Evolutionary conservation across 2,888 invertebrate species (phyloP).

Genomic region (Sialis fuliginosa): DNA sequence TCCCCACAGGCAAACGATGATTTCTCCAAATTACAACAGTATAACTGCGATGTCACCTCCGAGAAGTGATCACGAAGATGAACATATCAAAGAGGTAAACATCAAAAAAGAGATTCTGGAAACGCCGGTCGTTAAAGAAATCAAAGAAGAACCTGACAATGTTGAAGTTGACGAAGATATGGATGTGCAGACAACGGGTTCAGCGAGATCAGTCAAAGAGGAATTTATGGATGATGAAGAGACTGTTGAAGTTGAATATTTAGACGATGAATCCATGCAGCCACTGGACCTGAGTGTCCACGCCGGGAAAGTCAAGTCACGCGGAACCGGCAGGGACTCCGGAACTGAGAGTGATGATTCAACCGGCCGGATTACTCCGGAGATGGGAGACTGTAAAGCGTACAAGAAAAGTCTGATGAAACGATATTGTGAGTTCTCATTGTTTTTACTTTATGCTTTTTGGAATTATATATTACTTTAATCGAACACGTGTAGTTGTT

Average conservation of each 20-base stretch:
- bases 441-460: conserved; percentile 2
- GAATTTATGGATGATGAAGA: conserved; percentile 28
- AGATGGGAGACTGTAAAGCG: conserved; percentile 37
- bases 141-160: conserved; percentile 24
- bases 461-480: neutral
- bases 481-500: neutral
- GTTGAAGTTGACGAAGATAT: conserved; percentile 18
- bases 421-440: conserved; percentile 73
- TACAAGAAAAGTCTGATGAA: conserved; percentile 89
- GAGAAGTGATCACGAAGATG: neutral
- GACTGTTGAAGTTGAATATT: conserved; percentile 25
- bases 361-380: conserved; percentile 35
- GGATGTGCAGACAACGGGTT: neutral
- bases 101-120: neutral
- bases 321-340: conserved; percentile 35
- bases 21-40: neutral
- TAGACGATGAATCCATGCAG: conserved; percentile 35
- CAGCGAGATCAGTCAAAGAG: neutral
- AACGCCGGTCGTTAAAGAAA: neutral
- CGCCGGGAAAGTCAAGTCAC: conserved; percentile 24
- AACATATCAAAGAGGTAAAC: too few species aligned
- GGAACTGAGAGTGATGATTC: conserved; percentile 71
- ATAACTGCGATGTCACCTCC: conserved; percentile 2
- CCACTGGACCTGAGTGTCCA: conserved; percentile 64
- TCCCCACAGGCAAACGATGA: neutral